phyloP scores from a whole-genome alignment of 2,797 vertebrate genomes.

The Pipistrellus kuhlii region DNA sequence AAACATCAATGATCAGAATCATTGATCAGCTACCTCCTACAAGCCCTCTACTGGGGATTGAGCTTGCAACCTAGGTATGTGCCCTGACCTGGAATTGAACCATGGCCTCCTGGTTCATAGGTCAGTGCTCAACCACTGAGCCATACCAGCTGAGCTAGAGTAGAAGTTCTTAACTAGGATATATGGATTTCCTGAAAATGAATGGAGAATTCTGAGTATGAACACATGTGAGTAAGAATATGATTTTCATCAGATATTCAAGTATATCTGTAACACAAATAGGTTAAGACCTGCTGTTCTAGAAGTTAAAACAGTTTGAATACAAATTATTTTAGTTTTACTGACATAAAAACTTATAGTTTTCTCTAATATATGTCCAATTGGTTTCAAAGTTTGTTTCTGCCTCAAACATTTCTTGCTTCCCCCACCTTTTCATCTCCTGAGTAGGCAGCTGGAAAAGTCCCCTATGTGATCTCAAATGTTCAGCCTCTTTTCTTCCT shows the following conservation, averaged over 20 bases:
- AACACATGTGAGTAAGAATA: not conserved
- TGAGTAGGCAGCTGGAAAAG: not conserved
- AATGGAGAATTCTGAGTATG: not conserved
- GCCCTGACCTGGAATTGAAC: too few species aligned
- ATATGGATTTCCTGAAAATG: not conserved
- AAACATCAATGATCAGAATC: too few species aligned
- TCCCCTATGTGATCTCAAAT: not conserved
- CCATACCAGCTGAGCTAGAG: not conserved
- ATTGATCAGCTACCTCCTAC: too few species aligned
- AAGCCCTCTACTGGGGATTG: too few species aligned
- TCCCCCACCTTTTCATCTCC: not conserved
- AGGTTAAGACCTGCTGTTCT: not conserved
- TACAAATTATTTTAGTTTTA: not conserved
- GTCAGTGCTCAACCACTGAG: too few species aligned
- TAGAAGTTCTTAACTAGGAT: not conserved
- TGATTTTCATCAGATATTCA: not conserved
- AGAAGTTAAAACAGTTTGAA: not conserved
- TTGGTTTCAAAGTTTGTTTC: slow-evolving; percentile 18
- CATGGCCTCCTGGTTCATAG: too few species aligned
- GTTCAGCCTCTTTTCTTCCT: not conserved
- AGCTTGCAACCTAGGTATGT: too few species aligned
- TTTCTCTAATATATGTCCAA: not conserved
- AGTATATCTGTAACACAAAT: not conserved
- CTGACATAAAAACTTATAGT: not conserved
- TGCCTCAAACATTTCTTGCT: slow-evolving; percentile 15